These are phyloP conservation scores for Listronotus oregonensis DNA, from an alignment of 1,140 invertebrate genomes.

Conservation along the genomic window DNA sequence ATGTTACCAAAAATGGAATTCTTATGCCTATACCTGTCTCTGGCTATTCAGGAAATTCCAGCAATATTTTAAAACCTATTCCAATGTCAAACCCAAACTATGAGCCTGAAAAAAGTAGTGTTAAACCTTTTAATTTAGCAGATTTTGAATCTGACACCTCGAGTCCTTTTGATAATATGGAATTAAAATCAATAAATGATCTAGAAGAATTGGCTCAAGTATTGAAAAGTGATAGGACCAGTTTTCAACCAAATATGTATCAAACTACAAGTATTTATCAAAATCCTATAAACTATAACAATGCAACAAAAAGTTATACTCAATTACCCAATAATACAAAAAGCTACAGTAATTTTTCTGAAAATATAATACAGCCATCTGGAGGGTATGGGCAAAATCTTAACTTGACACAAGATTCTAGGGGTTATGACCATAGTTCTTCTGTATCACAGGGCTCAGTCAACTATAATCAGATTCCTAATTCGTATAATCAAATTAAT, in stretches of 20 bases:
- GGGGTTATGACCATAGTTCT: neutral
- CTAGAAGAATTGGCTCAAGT: constrained; percentile 83
- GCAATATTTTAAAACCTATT: constrained; percentile 50
- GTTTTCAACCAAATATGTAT: constrained; percentile 21
- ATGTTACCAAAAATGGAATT: constrained; percentile 41
- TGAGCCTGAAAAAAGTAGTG: constrained; percentile 7
- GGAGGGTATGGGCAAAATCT: neutral
- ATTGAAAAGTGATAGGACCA: constrained; percentile 53
- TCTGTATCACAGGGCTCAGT: neutral
- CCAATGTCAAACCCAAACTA: constrained; percentile 5
- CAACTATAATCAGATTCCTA: constrained; percentile 9
- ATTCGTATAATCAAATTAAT: constrained; percentile 18
- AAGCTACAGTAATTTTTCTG: constrained; percentile 6
- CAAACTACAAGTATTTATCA: constrained; percentile 6
- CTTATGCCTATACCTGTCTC: constrained; percentile 44
- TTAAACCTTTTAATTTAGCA: constrained; percentile 53
- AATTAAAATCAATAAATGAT: constrained; percentile 88
- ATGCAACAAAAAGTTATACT: constrained; percentile 2
- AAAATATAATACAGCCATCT: neutral
- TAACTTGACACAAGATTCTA: neutral
- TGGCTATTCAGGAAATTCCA: constrained; percentile 30
- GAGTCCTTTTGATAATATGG: constrained; percentile 89
- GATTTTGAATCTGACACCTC: constrained; percentile 89
- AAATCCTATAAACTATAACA: constrained; percentile 1
- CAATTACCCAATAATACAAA: constrained; percentile 1